Percentiles rank a stretch among this genome's conserved stretches.
Evolutionary conservation across 2,888 invertebrate genomes (phyloP).

Genomic region (Ellobium chinense): DNA sequence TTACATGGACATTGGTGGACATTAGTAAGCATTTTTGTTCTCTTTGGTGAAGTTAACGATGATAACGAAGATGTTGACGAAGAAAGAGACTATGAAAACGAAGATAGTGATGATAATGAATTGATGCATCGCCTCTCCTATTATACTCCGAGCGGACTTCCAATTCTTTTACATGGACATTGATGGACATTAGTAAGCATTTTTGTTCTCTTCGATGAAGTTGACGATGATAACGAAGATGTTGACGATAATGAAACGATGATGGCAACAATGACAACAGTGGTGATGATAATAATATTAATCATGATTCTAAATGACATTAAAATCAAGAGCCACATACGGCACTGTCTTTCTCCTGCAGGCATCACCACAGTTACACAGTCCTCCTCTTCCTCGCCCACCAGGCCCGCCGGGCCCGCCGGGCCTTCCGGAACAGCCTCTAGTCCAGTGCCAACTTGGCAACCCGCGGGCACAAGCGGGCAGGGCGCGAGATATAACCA

Average conservation of each 20-base stretch:
- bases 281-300: too few relatives aligned
- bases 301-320: too few relatives aligned
- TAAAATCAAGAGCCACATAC: too few relatives aligned
- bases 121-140: too few relatives aligned
- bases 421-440: too few relatives aligned
- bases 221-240: not conserved
- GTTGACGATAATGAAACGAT: not conserved
- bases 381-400: not conserved
- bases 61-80: not conserved
- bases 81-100: too few relatives aligned
- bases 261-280: not conserved
- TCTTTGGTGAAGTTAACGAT: not conserved
- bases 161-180: not conserved
- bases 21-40: too few relatives aligned
- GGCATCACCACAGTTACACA: not conserved
- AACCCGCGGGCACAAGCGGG: slow-evolving; percentile 24
- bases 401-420: too few relatives aligned
- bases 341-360: slow-evolving; percentile 10
- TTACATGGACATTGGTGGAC: too few relatives aligned
- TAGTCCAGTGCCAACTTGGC: not conserved
- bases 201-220: not conserved
- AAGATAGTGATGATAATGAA: not conserved
- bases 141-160: too few relatives aligned
- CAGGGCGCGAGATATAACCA: not conserved
- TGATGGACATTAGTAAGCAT: not conserved